A percentile compares a stretch with the other conserved stretches of the same genome.
These are phyloP conservation scores for Orthosia gothica DNA, from an alignment of 2,888 invertebrate species.

Conservation along the genomic window DNA sequence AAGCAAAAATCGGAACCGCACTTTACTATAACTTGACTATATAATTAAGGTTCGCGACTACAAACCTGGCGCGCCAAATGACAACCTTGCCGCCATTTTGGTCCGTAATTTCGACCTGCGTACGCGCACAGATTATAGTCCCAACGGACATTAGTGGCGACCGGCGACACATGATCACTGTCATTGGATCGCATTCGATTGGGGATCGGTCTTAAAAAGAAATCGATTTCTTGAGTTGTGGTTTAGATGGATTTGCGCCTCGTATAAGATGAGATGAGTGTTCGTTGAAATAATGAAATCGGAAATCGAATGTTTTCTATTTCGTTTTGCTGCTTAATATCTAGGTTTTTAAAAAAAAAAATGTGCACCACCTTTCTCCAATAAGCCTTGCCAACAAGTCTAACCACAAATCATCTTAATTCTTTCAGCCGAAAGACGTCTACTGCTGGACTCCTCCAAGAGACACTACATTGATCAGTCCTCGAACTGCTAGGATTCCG, in stretches of 20 bases:
- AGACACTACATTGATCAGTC: no score
- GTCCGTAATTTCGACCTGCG: conserved; percentile 83
- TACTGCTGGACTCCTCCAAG: no score
- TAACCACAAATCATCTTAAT: no score
- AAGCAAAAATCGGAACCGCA: conserved; percentile 79
- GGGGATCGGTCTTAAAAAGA: conserved; percentile 72
- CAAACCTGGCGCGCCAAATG: conserved; percentile 83
- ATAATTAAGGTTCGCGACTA: conserved; percentile 84
- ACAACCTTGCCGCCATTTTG: conserved; percentile 86
- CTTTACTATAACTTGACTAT: conserved; percentile 69
- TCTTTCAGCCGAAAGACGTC: no score
- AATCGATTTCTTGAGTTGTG: conserved; percentile 73
- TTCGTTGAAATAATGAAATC: conserved; percentile 27
- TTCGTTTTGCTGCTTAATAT: background rate
- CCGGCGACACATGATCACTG: conserved; percentile 83
- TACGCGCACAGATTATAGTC: conserved; percentile 87
- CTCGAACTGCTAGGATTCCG: no score
- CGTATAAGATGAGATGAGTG: conserved; percentile 22
- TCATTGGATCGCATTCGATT: conserved; percentile 74
- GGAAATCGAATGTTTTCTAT: conserved; percentile 38
- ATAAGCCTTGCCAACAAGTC: no score
- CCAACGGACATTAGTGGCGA: conserved; percentile 80
- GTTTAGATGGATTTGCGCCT: conserved; percentile 64
- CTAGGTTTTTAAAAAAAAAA: background rate
- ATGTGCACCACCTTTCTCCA: background rate